phyloP scores from a whole-genome alignment of 1,140 invertebrate species.

The Lasioglossum albipes region DNA sequence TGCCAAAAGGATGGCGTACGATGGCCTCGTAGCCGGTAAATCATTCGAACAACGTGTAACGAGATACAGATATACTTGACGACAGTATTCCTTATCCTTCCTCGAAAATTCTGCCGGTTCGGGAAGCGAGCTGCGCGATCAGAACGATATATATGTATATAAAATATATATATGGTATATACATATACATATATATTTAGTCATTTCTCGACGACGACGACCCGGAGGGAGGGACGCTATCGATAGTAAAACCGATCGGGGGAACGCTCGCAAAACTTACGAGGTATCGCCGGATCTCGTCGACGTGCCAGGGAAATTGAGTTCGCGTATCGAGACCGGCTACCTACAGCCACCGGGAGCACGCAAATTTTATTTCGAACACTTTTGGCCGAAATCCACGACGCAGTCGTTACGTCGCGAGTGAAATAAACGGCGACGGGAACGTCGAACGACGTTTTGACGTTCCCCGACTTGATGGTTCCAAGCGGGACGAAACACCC shows the following conservation, averaged over 20 bases:
- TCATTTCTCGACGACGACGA: neutral
- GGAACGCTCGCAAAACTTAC: neutral
- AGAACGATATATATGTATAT: too few species aligned
- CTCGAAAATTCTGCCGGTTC: neutral
- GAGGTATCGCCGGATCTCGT: constrained; percentile 2
- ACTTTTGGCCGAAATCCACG: neutral
- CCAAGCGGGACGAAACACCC: too few species aligned
- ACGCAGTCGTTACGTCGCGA: neutral
- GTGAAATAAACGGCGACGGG: neutral
- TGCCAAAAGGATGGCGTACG: neutral
- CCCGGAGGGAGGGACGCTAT: neutral
- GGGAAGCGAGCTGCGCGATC: neutral
- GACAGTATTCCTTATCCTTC: neutral
- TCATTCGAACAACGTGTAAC: neutral
- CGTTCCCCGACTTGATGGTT: too few species aligned
- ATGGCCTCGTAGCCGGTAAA: neutral
- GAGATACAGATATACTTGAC: neutral
- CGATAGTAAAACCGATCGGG: constrained; percentile 16
- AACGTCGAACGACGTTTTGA: neutral
- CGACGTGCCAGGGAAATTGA: constrained; percentile 28
- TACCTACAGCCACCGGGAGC: neutral
- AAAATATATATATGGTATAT: too few species aligned
- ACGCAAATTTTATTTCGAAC: constrained; percentile 36
- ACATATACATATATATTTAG: neutral
- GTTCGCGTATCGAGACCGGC: neutral